These are phyloP conservation scores for Axea sp. DNA, from an alignment of 2,888 invertebrate genomes.

Conservation along the genomic window DNA sequence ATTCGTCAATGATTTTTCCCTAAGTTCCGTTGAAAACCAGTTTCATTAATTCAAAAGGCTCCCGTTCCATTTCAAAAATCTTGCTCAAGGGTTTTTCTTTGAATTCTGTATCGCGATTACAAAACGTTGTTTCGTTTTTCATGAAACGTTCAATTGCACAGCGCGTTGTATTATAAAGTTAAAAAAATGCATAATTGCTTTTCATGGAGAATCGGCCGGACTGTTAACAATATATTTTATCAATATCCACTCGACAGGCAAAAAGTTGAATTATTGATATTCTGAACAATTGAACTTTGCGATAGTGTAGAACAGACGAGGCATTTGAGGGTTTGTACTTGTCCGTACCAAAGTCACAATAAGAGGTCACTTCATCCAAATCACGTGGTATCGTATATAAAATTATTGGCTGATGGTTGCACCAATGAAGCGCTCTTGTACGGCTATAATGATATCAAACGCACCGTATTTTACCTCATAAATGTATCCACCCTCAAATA, in stretches of 20 bases:
- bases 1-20: constrained; percentile 24
- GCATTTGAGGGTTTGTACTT: constrained; percentile 38
- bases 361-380: constrained; percentile 51
- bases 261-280: constrained; percentile 38
- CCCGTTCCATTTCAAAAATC: constrained; percentile 18
- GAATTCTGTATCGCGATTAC: neutral
- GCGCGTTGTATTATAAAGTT: constrained; percentile 1
- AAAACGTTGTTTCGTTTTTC: constrained; percentile 1
- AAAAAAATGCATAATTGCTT: constrained; percentile 11
- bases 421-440: constrained; percentile 41
- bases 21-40: constrained; percentile 9
- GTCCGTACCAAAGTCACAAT: constrained; percentile 33
- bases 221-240: constrained; percentile 32
- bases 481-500: constrained; percentile 7
- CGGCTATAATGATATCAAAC: constrained; percentile 25
- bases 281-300: constrained; percentile 31
- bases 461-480: constrained; percentile 6
- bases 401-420: constrained; percentile 41
- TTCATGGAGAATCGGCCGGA: neutral
- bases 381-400: constrained; percentile 48
- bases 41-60: constrained; percentile 20
- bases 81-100: constrained; percentile 3
- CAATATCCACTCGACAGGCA: constrained; percentile 10
- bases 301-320: constrained; percentile 22
- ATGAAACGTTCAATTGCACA: no score